Base-by-base conservation (phyloP, 2,888 invertebrate genomes). In the Hedya salicella region DNA sequence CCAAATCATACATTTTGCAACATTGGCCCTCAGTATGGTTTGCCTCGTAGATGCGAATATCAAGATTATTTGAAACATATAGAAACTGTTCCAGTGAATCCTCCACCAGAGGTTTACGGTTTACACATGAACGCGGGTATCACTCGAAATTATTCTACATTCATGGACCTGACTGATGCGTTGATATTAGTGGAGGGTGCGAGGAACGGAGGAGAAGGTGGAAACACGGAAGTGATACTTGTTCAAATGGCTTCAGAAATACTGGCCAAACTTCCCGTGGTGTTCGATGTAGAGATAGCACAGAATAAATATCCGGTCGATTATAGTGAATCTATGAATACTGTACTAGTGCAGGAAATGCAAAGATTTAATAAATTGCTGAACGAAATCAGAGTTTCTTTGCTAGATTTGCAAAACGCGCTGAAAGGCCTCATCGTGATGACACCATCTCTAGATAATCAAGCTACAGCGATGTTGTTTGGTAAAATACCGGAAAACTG, bases 91-190 rank as follows among this genome's bases (percentile, higher is more conserved):
- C 97, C 98, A 0, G 91, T 94, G 3, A 93, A 94, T 71, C 96
- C 97, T 68, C 94, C 95, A 1, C 98, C 98, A 0, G 97, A 97
- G 87, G 96, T 98, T 0, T 97, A 96, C 82, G 98, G 98, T 0
- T 92, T 98, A 75, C 97, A 98, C 79, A 95, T 95, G 81, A 98
- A 98, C 83, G 98, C 98, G 0, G 97, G 97, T 57, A 97, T 98
- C 70, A 96, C 96, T 0, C 93, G 97, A 50, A 97, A 98, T 84
- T 93, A 97, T 68, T 94, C 95, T 74, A 95, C 95, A 64, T 96
- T 97, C 0, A 94, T 95, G 82, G 89, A 89, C 6, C 88, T 98
- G 62, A 93, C 97, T 32, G 93, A 95, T 69, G 95, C 96, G 0
- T 94, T 97, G 80, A 92, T 96, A 60, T 90, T 95, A 19, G 95